Percentiles rank a stretch among this genome's conserved stretches.
These are phyloP conservation scores for Euthynnus affinis DNA, from an alignment of 2,797 vertebrate genomes.

Conservation along the genomic window DNA sequence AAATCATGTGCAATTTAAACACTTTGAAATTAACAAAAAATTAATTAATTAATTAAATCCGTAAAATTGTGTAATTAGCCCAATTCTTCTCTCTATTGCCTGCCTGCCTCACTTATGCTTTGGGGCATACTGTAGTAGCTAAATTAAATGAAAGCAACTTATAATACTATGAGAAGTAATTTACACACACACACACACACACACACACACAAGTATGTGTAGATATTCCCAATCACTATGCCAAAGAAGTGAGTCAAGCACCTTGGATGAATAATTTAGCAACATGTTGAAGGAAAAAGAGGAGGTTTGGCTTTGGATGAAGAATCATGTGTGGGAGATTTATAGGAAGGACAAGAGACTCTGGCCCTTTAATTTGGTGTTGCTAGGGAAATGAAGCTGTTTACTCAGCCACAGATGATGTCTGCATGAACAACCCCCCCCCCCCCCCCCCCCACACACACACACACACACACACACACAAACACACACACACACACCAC, in stretches of 20 bases:
- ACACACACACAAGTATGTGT: background rate
- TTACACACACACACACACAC: background rate
- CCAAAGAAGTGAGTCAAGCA: constrained; percentile 29
- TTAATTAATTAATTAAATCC: background rate
- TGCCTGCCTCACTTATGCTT: constrained; percentile 2
- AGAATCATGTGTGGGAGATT: constrained; percentile 46
- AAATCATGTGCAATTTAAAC: background rate
- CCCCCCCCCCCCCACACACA: background rate
- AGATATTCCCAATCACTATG: constrained; percentile 25
- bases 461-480: background rate
- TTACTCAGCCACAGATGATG: constrained; percentile 74
- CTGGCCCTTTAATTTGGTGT: constrained; percentile 85
- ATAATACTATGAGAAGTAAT: constrained; percentile 7
- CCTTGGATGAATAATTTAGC: constrained; percentile 53
- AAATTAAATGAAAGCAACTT: constrained; percentile 9
- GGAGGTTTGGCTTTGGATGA: constrained; percentile 19
- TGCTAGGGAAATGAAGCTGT: constrained; percentile 85
- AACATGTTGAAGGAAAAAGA: constrained; percentile 23
- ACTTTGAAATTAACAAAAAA: background rate
- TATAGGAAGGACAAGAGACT: constrained; percentile 46
- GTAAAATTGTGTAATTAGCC: background rate
- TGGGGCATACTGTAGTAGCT: too few species aligned
- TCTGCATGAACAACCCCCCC: constrained; percentile 39
- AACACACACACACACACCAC: too few species aligned
- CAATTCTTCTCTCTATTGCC: background rate